Evolutionary conservation across 2,113 vertebrate genomes (phyloP).

Genomic region (Oryzias curvinotus): DNA sequence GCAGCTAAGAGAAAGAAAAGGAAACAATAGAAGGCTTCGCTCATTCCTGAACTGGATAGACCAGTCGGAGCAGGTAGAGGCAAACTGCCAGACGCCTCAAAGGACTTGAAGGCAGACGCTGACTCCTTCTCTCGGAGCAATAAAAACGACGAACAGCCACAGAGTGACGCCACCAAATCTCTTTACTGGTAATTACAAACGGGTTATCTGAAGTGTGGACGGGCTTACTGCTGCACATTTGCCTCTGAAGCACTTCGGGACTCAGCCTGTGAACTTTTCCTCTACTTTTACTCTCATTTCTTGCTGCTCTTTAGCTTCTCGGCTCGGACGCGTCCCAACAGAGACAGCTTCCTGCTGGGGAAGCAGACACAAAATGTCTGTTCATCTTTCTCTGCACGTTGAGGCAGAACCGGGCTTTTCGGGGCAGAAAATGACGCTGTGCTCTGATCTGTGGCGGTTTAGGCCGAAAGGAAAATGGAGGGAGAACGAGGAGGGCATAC

Average conservation of each 20-base stretch:
- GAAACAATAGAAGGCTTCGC: conserved; percentile 83
- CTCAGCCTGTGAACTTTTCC: conserved; percentile 16
- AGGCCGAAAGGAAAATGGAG: background rate
- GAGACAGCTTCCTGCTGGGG: conserved; percentile 13
- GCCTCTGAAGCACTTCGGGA: background rate
- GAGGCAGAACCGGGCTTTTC: conserved; percentile 28
- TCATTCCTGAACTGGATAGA: conserved; percentile 93
- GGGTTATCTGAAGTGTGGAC: too few species aligned
- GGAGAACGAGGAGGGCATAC: conserved; percentile 71
- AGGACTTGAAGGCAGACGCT: conserved; percentile 63
- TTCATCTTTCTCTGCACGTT: conserved; percentile 36
- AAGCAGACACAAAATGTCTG: conserved; percentile 67
- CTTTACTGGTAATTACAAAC: conserved; percentile 13
- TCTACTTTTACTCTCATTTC: conserved; percentile 7
- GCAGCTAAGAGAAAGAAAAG: conserved; percentile 73
- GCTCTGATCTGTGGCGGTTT: background rate
- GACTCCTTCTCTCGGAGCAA: conserved; percentile 39
- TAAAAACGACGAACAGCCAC: conserved; percentile 38
- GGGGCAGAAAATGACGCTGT: conserved; percentile 2
- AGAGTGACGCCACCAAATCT: conserved; percentile 33
- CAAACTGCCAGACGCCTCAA: conserved; percentile 82
- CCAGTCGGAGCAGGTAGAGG: conserved; percentile 92
- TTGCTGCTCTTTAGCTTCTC: conserved; percentile 25
- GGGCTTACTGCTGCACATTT: too few species aligned
- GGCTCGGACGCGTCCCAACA: conserved; percentile 31